phyloP scores from a whole-genome alignment of 2,888 invertebrate genomes.

The Dione juno region DNA sequence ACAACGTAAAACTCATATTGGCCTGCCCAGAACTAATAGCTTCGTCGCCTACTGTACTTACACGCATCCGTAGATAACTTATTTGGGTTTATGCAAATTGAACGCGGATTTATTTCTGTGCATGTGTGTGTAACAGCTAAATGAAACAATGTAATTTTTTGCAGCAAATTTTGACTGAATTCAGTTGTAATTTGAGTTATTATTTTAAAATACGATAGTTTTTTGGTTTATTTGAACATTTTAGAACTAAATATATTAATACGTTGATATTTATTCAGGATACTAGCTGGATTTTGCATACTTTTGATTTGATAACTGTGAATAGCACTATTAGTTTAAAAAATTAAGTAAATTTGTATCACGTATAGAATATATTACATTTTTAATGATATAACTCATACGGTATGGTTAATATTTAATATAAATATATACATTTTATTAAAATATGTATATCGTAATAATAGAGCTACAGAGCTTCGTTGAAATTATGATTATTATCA shows the following conservation, averaged over 20 bases:
- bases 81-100: slow-evolving; percentile 47
- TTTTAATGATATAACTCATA: too few relatives aligned
- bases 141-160: slow-evolving; percentile 36
- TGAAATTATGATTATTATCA: too few relatives aligned
- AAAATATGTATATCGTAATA: too few relatives aligned
- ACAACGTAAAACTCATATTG: not conserved
- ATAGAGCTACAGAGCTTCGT: too few relatives aligned
- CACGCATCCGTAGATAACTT: slow-evolving; percentile 55
- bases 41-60: slow-evolving; percentile 50
- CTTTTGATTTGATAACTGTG: too few relatives aligned
- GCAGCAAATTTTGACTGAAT: slow-evolving; percentile 23
- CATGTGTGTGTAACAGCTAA: slow-evolving; percentile 36
- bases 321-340: too few relatives aligned
- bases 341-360: too few relatives aligned
- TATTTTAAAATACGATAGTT: not conserved
- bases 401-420: too few relatives aligned
- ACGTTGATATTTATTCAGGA: not conserved
- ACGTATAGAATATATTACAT: too few relatives aligned
- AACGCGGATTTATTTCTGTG: slow-evolving; percentile 30
- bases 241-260: not conserved
- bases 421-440: too few relatives aligned
- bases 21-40: not conserved
- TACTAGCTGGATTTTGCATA: too few relatives aligned
- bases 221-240: not conserved
- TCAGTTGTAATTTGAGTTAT: slow-evolving; percentile 15